A percentile compares a stretch with the other conserved stretches of the same genome.
phyloP scores from a whole-genome alignment of 2,888 invertebrate species.

The Gastrophysa polygoni region DNA sequence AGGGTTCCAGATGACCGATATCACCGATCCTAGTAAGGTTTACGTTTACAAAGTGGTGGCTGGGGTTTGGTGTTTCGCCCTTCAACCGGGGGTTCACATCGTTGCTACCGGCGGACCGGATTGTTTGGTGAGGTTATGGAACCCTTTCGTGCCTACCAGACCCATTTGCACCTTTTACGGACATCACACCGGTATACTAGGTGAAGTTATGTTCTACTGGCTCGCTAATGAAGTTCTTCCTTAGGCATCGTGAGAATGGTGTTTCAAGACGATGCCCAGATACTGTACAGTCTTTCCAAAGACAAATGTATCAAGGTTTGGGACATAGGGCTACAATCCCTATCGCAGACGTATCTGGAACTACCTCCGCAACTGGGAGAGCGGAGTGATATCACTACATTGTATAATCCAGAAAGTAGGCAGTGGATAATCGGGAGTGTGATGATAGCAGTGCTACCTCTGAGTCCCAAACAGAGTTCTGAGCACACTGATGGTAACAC shows the following conservation, averaged over 20 bases:
- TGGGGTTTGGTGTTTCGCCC: constrained; percentile 69
- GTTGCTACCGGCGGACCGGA: constrained; percentile 79
- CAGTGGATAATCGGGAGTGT: constrained; percentile 71
- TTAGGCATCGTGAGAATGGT: constrained; percentile 65
- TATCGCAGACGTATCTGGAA: constrained; percentile 74
- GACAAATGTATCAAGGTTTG: constrained; percentile 79
- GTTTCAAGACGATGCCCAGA: constrained; percentile 69
- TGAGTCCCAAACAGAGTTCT: constrained; percentile 70
- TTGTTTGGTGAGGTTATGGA: constrained; percentile 75
- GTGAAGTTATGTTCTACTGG: no score
- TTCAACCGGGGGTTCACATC: constrained; percentile 63
- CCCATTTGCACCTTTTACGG: constrained; percentile 69
- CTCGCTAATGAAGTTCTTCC: constrained; percentile 40
- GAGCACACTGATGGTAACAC: constrained; percentile 73
- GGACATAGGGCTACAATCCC: constrained; percentile 70
- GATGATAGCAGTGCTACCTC: constrained; percentile 67
- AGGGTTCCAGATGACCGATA: constrained; percentile 68
- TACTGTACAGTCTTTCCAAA: constrained; percentile 74
- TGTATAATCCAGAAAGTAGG: constrained; percentile 70
- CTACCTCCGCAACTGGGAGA: constrained; percentile 68
- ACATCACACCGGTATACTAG: constrained; percentile 69
- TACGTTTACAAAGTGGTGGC: constrained; percentile 61
- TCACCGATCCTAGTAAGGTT: constrained; percentile 28
- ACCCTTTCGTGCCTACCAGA: constrained; percentile 74
- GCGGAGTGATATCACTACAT: constrained; percentile 58